These are phyloP conservation scores for Tetragonula clypearis DNA, from an alignment of 1,140 invertebrate species.

Conservation along the genomic window DNA sequence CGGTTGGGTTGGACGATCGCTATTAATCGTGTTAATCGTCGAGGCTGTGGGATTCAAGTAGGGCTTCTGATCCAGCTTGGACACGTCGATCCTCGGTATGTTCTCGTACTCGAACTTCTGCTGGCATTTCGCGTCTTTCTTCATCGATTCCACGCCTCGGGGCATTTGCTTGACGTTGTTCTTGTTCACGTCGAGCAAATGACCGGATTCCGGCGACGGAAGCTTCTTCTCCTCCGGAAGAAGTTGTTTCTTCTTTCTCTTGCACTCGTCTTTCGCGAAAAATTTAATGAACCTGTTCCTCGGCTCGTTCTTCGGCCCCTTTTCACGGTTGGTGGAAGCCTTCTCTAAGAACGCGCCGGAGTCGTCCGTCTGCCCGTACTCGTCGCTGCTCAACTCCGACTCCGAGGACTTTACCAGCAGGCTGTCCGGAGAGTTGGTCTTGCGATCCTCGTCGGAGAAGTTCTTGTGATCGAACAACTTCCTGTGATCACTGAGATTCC, in stretches of 20 bases:
- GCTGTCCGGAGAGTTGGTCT: conserved; percentile 80
- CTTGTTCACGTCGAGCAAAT: conserved; percentile 70
- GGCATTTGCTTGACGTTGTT: conserved; percentile 64
- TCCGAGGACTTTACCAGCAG: conserved; percentile 78
- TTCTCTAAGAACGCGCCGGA: conserved; percentile 79
- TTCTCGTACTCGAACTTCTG: conserved; percentile 79
- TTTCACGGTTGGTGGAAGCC: conserved; percentile 70
- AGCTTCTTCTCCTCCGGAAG: conserved; percentile 39
- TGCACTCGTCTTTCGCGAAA: conserved; percentile 73
- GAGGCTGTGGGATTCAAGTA: conserved; percentile 43
- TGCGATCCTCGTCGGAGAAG: conserved; percentile 78
- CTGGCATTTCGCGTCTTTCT: conserved; percentile 58
- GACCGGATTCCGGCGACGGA: conserved; percentile 35
- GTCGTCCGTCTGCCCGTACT: conserved; percentile 79
- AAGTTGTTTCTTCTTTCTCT: conserved; percentile 59
- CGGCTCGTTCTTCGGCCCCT: conserved; percentile 56
- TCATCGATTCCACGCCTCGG: conserved; percentile 53
- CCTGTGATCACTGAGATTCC: conserved; percentile 24
- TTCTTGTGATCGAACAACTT: conserved; percentile 64
- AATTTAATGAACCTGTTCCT: conserved; percentile 77
- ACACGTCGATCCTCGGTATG: conserved; percentile 79
- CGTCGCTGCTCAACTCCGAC: conserved; percentile 78
- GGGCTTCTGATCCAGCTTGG: conserved; percentile 74
- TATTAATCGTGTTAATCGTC: conserved; percentile 15
- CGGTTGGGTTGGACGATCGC: conserved; percentile 62